phyloP scores from a whole-genome alignment of 1,140 invertebrate genomes.

The Bombus consobrinus region DNA sequence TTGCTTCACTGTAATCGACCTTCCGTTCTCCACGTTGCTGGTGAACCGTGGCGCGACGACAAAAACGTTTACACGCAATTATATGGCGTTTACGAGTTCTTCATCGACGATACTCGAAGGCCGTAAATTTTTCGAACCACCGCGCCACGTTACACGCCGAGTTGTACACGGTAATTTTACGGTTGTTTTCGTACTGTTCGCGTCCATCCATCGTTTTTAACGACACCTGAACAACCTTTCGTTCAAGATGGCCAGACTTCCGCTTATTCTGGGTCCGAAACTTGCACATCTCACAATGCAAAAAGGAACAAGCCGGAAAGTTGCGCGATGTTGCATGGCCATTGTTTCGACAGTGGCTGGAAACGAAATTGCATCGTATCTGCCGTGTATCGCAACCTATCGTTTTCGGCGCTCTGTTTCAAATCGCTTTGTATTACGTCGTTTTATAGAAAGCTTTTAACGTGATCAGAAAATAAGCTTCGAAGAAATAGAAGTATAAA shows the following conservation, averaged over 20 bases:
- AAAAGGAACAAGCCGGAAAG: background rate
- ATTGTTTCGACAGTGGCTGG: background rate
- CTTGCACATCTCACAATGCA: background rate
- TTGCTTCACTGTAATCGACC: background rate
- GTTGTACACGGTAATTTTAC: slow-evolving; percentile 77
- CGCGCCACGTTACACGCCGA: slow-evolving; percentile 59
- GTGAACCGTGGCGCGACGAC: slow-evolving; percentile 39
- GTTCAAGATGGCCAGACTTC: background rate
- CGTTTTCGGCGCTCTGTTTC: background rate
- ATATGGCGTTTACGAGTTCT: slow-evolving; percentile 73
- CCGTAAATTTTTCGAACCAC: slow-evolving; percentile 73
- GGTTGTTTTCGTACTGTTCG: slow-evolving; percentile 59
- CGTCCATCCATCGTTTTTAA: background rate
- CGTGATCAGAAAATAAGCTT: slow-evolving; percentile 22
- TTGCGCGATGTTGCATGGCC: background rate
- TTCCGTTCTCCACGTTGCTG: background rate
- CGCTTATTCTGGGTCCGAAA: background rate
- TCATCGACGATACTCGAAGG: slow-evolving; percentile 72
- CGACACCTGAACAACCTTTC: slow-evolving; percentile 1
- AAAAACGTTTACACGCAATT: slow-evolving; percentile 57
- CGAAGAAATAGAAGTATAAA: background rate
- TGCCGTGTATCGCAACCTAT: background rate
- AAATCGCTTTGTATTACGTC: background rate
- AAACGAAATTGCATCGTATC: slow-evolving; percentile 12
- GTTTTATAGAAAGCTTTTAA: background rate